Evolutionary conservation across 2,113 vertebrate genomes (phyloP).

Genomic region (Brevimyrus niger): DNA sequence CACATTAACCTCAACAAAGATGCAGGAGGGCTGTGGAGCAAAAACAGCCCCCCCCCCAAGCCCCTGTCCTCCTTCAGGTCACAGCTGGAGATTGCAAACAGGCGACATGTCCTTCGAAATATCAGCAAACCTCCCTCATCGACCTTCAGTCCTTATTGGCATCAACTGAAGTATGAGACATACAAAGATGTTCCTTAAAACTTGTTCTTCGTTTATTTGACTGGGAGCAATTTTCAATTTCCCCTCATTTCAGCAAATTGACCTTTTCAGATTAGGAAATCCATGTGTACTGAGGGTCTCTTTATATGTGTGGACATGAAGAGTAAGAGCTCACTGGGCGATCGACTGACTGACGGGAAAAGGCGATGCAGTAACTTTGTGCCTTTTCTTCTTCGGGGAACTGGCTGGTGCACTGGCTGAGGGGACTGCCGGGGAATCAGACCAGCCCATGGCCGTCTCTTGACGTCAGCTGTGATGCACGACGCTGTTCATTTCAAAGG

Average conservation of each 20-base stretch:
- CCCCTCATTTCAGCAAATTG: background rate
- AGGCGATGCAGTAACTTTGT: background rate
- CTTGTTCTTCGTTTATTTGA: background rate
- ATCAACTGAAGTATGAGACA: background rate
- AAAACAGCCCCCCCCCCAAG: background rate
- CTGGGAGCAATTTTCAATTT: background rate
- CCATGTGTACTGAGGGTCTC: too few relatives aligned
- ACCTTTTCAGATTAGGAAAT: background rate
- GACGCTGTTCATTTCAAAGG: background rate
- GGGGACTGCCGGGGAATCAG: background rate
- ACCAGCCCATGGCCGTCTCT: background rate
- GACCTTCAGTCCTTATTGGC: background rate
- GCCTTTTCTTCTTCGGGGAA: background rate
- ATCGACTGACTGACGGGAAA: background rate
- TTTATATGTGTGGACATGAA: background rate
- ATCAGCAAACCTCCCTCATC: background rate
- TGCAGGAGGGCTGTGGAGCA: background rate
- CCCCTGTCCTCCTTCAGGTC: background rate
- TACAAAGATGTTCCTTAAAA: background rate
- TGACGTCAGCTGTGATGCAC: background rate
- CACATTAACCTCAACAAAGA: slow-evolving; percentile 16
- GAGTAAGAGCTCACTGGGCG: background rate
- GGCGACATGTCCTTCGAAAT: background rate
- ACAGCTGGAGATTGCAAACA: background rate
- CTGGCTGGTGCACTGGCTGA: background rate